Evolutionary conservation across 1,140 invertebrate genomes (phyloP), one percentile per base, ranked within the genome.

Genomic region (Dysdera silvatica): DNA sequence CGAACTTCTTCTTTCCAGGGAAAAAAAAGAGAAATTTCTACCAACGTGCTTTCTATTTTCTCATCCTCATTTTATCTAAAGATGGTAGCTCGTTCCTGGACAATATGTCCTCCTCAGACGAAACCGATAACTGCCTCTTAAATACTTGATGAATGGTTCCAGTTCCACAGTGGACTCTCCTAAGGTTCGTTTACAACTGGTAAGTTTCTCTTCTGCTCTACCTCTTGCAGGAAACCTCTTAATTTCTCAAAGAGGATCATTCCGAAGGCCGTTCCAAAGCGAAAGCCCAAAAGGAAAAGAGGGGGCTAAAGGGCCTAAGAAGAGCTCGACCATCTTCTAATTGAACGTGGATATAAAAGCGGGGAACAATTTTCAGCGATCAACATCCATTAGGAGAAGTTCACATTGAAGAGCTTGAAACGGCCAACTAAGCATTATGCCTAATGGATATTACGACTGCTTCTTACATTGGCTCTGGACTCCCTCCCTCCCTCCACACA

Each of bases 81-180:
- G 54, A 57, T 57, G 41, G 54, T 20, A 32, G 40, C 32, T n/a
- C 40, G 43, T 33, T 41, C 29, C 10, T 33, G 43, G 53, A n/a
- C n/a, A n/a, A n/a, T n/a, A n/a, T n/a, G n/a, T n/a, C n/a, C n/a
- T n/a, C 33, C 35, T 48, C 57, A n/a, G n/a, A n/a, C 35, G 57
- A 59, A 59, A 49, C 40, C 57, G 57, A 48, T 59, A 59, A 59
- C 57, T 59, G 58, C 53, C 53, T 48, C 58, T 61, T 61, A 61
- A 61, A 61, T 61, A 61, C 48, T 61, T 61, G 58, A 61, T 61
- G 58, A 61, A 61, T 61, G 58, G 48, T 35, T 35, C 37, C 23
- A 35, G 47, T 24, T 43, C 33, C 41, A 23, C 41, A 40, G n/a
- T 16, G 26, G 8, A 24, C 51, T 32, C 31, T 53, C 31, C n/a